Conservation (phyloP, 2,113 vertebrate species). For the Microcebus griseorufus region DNA sequence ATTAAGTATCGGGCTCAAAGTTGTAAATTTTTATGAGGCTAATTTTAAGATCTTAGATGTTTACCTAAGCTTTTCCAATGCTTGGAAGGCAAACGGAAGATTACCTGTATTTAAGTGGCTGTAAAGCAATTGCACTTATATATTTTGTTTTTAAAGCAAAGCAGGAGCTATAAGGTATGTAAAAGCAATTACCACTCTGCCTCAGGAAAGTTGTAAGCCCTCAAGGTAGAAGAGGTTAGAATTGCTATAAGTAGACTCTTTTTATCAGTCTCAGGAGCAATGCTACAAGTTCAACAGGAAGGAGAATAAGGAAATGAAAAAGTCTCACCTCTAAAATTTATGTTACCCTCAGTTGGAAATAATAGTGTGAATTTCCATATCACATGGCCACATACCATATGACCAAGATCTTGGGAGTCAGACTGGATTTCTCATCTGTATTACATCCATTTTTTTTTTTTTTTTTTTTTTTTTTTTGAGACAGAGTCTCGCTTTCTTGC, state of each 20-base stretch:
- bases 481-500: too few species aligned
- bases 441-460: background rate
- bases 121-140: background rate
- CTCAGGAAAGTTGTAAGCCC: background rate
- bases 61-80: background rate
- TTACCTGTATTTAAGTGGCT: background rate
- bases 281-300: conserved; percentile 50
- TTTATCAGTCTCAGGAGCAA: conserved; percentile 33
- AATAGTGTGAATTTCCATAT: background rate
- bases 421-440: background rate
- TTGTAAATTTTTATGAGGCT: background rate
- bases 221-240: background rate
- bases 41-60: background rate
- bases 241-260: background rate
- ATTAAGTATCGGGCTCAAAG: background rate
- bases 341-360: background rate
- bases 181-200: conserved; percentile 11
- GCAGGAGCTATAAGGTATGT: background rate
- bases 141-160: conserved; percentile 21
- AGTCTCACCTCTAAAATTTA: conserved; percentile 5
- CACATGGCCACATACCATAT: background rate
- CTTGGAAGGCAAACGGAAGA: background rate
- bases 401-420: background rate
- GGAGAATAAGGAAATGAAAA: conserved; percentile 48
- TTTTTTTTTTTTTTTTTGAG: too few species aligned